Conservation (phyloP, 2,113 vertebrate species). For the Rhizomys pruinosus region DNA sequence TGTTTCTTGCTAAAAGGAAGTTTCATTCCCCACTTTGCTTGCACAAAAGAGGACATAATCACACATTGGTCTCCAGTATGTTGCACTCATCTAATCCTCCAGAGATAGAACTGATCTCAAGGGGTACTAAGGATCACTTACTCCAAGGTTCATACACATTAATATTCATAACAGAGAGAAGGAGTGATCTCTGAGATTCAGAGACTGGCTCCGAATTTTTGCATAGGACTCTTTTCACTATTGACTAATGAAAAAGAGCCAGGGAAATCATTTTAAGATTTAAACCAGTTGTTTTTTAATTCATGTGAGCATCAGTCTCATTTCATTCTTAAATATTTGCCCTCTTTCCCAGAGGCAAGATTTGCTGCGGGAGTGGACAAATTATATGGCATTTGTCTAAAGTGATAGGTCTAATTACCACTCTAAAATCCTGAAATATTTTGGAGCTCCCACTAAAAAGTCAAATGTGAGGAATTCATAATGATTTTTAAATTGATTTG, state of each 20-base stretch:
- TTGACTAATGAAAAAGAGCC: constrained; percentile 84
- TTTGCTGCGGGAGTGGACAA: constrained; percentile 84
- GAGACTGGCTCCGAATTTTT: constrained; percentile 66
- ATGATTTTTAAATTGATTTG: constrained; percentile 84
- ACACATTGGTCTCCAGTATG: constrained; percentile 42
- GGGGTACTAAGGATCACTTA: constrained; percentile 55
- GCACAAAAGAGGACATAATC: background rate
- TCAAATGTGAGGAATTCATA: constrained; percentile 82
- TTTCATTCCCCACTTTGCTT: constrained; percentile 28
- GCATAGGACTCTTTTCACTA: constrained; percentile 77
- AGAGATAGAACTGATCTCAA: background rate
- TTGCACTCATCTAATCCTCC: background rate
- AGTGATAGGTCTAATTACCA: constrained; percentile 86
- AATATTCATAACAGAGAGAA: constrained; percentile 69
- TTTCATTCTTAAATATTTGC: constrained; percentile 88
- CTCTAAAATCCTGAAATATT: constrained; percentile 86
- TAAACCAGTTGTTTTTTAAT: constrained; percentile 79
- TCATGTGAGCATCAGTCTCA: constrained; percentile 79
- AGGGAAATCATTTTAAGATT: constrained; percentile 84
- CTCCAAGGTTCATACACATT: constrained; percentile 67
- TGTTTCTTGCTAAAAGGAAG: constrained; percentile 74
- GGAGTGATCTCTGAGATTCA: constrained; percentile 56
- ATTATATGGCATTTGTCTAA: constrained; percentile 87
- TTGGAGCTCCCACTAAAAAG: constrained; percentile 83
- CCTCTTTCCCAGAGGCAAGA: constrained; percentile 84